A percentile compares a stretch with the other conserved stretches of the same genome.
Conservation (phyloP, 2,113 vertebrate genomes). For the Sula dactylatra region DNA sequence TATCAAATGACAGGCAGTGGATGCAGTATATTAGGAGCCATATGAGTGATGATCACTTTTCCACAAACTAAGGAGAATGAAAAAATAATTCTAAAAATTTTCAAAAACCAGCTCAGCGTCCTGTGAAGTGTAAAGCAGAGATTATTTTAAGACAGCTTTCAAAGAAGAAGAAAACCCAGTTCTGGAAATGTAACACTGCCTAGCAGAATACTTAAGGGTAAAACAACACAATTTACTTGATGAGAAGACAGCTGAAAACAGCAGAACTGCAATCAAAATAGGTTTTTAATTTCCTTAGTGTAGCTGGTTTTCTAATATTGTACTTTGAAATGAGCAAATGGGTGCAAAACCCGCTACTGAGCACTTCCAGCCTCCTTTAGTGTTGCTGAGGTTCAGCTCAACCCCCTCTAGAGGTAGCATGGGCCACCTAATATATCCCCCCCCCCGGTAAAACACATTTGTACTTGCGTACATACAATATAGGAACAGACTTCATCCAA, state of each 20-base stretch:
- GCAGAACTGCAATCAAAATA: not conserved
- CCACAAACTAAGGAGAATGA: not conserved
- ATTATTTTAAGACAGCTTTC: not conserved
- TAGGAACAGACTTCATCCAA: not conserved
- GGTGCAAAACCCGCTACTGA: not conserved
- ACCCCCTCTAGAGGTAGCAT: not conserved
- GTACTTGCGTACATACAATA: accelerated
- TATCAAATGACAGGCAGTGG: not conserved
- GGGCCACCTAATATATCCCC: not conserved
- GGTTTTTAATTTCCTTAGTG: not conserved
- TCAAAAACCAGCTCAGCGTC: not conserved
- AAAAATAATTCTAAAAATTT: not conserved
- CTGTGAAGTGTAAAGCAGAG: conserved; percentile 1
- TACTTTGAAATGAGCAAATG: not conserved
- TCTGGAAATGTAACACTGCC: not conserved
- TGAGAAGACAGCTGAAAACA: not conserved
- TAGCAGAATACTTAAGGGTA: not conserved
- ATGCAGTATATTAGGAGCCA: not conserved
- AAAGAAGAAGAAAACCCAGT: not conserved
- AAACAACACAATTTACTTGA: not conserved
- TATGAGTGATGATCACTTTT: conserved; percentile 4
- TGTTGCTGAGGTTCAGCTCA: not conserved
- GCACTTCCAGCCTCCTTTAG: not conserved
- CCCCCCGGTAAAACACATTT: not conserved
- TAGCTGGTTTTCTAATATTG: not conserved